phyloP scores from a whole-genome alignment of 92 coral and sea anemone species.

The Galaxea fascicularis region DNA sequence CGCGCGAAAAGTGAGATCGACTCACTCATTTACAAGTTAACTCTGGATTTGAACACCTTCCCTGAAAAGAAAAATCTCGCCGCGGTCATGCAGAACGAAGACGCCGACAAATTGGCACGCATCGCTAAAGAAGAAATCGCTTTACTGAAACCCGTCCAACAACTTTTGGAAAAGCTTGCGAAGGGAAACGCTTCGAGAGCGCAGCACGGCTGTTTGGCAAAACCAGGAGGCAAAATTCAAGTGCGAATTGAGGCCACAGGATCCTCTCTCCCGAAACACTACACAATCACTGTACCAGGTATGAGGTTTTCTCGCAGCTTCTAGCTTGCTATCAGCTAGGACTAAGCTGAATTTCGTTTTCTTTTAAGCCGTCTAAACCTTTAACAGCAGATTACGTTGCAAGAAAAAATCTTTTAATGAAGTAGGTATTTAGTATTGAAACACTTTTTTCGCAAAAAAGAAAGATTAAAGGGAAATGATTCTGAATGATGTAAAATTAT shows the following conservation, averaged over 20 bases:
- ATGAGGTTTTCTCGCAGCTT: not conserved
- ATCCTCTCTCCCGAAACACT: slow-evolving; percentile 33
- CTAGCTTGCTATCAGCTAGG: not conserved
- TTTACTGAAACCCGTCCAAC: slow-evolving; percentile 26
- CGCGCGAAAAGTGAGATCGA: slow-evolving; percentile 55
- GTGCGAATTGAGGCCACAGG: slow-evolving; percentile 30
- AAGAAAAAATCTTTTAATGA: too few relatives aligned
- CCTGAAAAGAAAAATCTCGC: slow-evolving; percentile 11
- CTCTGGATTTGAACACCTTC: slow-evolving; percentile 33
- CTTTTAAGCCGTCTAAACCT: too few relatives aligned
- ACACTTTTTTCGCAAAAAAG: too few relatives aligned
- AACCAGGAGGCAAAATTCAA: not conserved
- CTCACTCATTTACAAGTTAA: slow-evolving; percentile 46
- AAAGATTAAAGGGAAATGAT: too few relatives aligned
- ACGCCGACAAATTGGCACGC: slow-evolving; percentile 1
- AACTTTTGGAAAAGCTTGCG: slow-evolving; percentile 32
- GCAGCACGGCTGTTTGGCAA: not conserved
- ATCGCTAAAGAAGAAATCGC: slow-evolving; percentile 33
- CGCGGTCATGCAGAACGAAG: not conserved
- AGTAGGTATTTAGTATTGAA: too few relatives aligned
- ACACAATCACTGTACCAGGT: slow-evolving; percentile 49
- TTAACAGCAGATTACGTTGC: too few relatives aligned
- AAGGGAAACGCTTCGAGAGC: not conserved
- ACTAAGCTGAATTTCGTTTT: not conserved
- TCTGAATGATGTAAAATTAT: too few relatives aligned